Evolutionary conservation across 2,113 vertebrate species (phyloP), one percentile per base, ranked within the genome.

Genomic region (Ochotona princeps): DNA sequence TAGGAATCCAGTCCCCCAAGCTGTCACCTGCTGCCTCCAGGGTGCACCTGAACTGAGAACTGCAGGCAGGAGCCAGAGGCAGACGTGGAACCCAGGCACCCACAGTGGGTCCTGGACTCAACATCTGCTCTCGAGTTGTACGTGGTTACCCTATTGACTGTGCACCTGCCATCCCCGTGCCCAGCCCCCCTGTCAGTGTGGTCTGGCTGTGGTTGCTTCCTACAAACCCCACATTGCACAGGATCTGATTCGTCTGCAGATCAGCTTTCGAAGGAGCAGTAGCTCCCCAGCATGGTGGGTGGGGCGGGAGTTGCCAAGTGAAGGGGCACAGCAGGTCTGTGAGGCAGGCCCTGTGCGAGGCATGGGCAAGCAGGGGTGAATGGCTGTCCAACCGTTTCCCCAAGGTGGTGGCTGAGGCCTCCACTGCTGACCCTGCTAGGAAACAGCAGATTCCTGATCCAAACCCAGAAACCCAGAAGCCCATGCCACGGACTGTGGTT

Each of bases 251-350:
- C 1, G 51, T 66, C 28, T 2, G 35, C 8, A 54, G 78, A 57
- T 47, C 11, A 0, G n/a, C 21, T 25, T 30, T 32, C 57, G 14
- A 13, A 9, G 5, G 11, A 84, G 32, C 49, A 4, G 10, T 14
- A 2, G 15, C 70, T 60, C 78, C 35, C 54, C 20, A 3, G 30
- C 15, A 4, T 14, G 26, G 15, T 35, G 32, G 61, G 21, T 32
- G 18, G 23, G 0, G 28, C n/a, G 38, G 63, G 38, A 7, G 7
- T 21, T 6, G 3, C 9, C n/a, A 12, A 70, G 35, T 61, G 47
- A 23, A 26, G 57, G 17, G n/a, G 8, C 0, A 0, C 2, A 18
- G 11, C n/a, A 2, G 54, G 54, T 17, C 7, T 35, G 5, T 13
- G 18, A 8, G 4, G 2, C 26, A 23, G 35, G 18, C 13, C 8